A percentile compares a stretch with the other conserved stretches of the same genome.
Conservation (phyloP, 2,113 vertebrate species). For the Probosciger aterrimus region DNA sequence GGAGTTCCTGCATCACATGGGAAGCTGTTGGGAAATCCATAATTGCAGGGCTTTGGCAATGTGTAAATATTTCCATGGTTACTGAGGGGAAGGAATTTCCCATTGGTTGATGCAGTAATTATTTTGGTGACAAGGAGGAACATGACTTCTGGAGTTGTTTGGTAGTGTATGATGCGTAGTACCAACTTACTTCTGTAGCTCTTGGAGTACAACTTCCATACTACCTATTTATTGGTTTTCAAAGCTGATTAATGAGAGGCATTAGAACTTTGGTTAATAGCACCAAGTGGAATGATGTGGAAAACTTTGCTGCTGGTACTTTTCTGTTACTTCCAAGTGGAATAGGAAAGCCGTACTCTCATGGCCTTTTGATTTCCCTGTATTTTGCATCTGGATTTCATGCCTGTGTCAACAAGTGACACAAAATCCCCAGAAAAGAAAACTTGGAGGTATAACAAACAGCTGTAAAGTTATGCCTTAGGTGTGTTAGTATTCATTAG, state of each 20-base stretch:
- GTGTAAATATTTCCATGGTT: conserved; percentile 46
- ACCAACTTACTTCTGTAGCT: neutral
- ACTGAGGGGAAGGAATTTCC: conserved; percentile 3
- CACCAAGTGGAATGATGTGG: neutral
- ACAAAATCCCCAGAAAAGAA: neutral
- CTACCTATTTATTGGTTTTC: neutral
- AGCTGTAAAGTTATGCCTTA: neutral
- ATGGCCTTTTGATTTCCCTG: neutral
- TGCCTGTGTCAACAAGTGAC: neutral
- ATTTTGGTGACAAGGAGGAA: neutral
- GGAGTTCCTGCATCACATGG: neutral
- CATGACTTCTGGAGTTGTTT: conserved; percentile 17
- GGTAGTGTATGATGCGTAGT: neutral
- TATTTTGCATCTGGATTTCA: neutral
- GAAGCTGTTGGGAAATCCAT: conserved; percentile 25
- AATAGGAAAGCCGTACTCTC: neutral
- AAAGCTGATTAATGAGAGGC: neutral
- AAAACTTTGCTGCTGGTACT: neutral
- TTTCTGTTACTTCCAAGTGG: neutral
- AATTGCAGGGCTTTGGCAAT: conserved; percentile 3
- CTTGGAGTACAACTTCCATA: neutral
- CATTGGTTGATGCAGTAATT: conserved; percentile 15
- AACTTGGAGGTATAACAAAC: neutral
- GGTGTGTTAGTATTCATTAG: neutral
- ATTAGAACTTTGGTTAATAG: neutral